Conservation (phyloP, 2,888 invertebrate species). For the Scrobipalpa atriplicella region DNA sequence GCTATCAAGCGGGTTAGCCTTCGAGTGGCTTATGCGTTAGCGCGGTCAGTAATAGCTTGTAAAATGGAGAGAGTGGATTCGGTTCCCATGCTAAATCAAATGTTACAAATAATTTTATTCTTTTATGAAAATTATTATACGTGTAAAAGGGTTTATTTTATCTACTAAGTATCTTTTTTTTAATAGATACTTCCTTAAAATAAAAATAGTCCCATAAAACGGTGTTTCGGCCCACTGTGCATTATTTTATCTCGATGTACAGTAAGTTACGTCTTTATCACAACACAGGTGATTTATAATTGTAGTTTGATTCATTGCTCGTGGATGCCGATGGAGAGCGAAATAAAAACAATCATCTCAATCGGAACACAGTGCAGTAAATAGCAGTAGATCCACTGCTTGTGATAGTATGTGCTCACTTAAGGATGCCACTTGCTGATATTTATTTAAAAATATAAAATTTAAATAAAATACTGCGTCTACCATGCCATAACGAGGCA, state of each 20-base stretch:
- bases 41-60: not conserved
- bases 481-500: not conserved
- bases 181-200: not conserved
- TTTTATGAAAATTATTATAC: no score
- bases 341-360: conserved; percentile 34
- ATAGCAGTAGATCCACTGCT: conserved; percentile 16
- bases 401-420: not conserved
- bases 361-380: conserved; percentile 27
- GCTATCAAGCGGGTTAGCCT: conserved; percentile 26
- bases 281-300: conserved; percentile 36
- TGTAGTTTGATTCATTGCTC: conserved; percentile 36
- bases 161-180: no score
- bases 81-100: not conserved
- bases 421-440: not conserved
- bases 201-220: not conserved
- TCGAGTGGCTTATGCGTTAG: conserved; percentile 18
- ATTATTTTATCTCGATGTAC: not conserved
- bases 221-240: conserved; percentile 13
- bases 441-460: no score
- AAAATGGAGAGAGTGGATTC: not conserved
- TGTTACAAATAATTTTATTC: no score
- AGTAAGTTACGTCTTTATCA: conserved; percentile 37
- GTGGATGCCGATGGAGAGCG: conserved; percentile 27
- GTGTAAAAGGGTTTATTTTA: no score
- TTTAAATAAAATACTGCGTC: no score